Conservation (phyloP, 2,888 invertebrate species). For the Empis livida region DNA sequence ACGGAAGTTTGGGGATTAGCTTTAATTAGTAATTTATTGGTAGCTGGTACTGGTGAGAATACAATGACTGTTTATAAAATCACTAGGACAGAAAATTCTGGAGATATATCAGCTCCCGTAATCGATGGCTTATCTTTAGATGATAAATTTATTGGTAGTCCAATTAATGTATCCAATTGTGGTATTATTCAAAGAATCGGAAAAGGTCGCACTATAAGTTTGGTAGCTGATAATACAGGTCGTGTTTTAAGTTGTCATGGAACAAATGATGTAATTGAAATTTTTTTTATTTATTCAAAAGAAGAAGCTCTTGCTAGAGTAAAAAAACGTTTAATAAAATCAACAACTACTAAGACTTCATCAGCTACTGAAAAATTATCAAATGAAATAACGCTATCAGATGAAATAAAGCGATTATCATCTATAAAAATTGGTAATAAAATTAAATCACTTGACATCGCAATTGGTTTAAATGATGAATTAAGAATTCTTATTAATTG, state of each 20-base stretch:
- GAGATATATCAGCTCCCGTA: conserved; percentile 41
- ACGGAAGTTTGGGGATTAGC: conserved; percentile 82
- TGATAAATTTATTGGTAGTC: conserved; percentile 37
- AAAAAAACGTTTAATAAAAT: conserved; percentile 64
- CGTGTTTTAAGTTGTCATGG: conserved; percentile 71
- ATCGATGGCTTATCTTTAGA: conserved; percentile 29
- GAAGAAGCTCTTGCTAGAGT: conserved; percentile 58
- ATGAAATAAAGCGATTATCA: conserved; percentile 58
- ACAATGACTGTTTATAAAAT: conserved; percentile 78
- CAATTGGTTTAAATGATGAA: conserved; percentile 59
- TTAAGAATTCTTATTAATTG: conserved; percentile 52
- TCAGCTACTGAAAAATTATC: conserved; percentile 25
- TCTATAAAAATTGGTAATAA: conserved; percentile 53
- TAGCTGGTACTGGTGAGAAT: conserved; percentile 79
- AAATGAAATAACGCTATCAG: conserved; percentile 45
- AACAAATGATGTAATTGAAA: conserved; percentile 64
- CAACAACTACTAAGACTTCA: conserved; percentile 37
- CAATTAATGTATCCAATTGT: conserved; percentile 60
- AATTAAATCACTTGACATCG: conserved; percentile 54
- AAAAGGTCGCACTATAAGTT: conserved; percentile 62
- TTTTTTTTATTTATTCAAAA: conserved; percentile 66
- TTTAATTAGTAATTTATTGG: conserved; percentile 63
- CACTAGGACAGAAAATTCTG: conserved; percentile 39
- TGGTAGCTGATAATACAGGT: conserved; percentile 59
- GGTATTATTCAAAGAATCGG: conserved; percentile 71